A percentile compares a stretch with the other conserved stretches of the same genome.
Conservation (phyloP, 2,797 vertebrate genomes). For the Streptopelia turtur region DNA sequence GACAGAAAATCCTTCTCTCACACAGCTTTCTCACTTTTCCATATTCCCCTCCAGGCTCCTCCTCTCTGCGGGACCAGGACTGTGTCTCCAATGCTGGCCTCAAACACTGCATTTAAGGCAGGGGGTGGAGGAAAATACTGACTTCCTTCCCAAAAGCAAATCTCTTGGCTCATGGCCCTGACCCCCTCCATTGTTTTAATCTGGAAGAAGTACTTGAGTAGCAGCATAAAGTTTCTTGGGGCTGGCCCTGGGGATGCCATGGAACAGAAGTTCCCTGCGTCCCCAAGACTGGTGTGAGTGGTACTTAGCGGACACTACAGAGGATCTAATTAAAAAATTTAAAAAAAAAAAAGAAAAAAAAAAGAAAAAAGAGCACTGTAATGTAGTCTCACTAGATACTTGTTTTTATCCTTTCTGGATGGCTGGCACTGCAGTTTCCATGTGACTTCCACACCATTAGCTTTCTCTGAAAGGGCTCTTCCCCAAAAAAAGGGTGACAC, state of each 20-base stretch:
- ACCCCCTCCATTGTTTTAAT: neutral
- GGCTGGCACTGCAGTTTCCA: neutral
- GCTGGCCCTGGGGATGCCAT: neutral
- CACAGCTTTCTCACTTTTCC: neutral
- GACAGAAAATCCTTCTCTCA: neutral
- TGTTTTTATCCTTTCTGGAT: neutral
- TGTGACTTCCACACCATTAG: neutral
- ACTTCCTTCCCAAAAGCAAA: neutral
- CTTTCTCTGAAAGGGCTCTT: neutral
- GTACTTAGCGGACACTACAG: neutral
- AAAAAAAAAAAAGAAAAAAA: too few relatives aligned
- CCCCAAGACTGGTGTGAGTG: neutral
- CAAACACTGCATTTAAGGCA: neutral
- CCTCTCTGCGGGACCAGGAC: neutral
- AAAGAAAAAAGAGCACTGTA: too few relatives aligned
- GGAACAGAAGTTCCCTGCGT: neutral
- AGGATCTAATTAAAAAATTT: neutral
- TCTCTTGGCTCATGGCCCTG: neutral
- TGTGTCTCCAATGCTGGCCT: neutral
- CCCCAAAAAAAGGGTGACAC: rapidly evolving
- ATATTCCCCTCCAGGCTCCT: neutral
- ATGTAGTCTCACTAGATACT: neutral
- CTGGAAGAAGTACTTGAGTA: neutral
- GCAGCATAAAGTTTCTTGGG: neutral
- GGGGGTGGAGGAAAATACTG: rapidly evolving